Base-by-base conservation (phyloP, 1,140 invertebrate species). In the Drosophila kikkawai region DNA sequence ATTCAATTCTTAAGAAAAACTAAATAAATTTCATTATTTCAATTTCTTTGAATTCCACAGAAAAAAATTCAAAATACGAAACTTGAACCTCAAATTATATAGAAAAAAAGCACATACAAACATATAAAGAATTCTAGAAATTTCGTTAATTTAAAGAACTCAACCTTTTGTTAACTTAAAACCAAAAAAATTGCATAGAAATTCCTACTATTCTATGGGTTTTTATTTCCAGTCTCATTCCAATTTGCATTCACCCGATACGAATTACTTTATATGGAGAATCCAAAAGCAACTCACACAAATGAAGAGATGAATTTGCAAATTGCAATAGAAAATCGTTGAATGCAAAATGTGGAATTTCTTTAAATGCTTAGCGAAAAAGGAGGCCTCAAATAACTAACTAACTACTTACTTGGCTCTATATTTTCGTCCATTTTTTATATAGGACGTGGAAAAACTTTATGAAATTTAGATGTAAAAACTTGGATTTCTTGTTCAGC, bases 261-360 rank as follows among this genome's bases (percentile, higher is more conserved):
- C 75, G 19, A 75, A 77, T 66, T 67, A 82, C 80, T 82, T 67
- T 82, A 69, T 74, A 81, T 12, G 11, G 15, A 39, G 34, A 55
- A 39, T 55, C 34, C 19, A 22, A 13, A 22, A 22, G 19, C 51
- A 55, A 36, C n/a, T 13, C 8, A 53, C 29, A 19, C 11, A 53
- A 7, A 36, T 32, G 0, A 51, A 51, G 48, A 7, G 29, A 19
- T 53, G 26, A 17, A 12, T 17, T 17, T 9, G 34, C 51, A 55
- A 55, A 37, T 37, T 39, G 53, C 53, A 55, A 9, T 3, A 36
- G 4, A 15, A 37, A 15, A 37, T 22, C 7, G 15, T 37, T 15
- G 32, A n/a, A 29, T 32, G 0, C 3, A 17, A 51, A 37, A 2
- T 26, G 13, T 4, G 8, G 13, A 39, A n/a, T 37, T 55, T 0